Conservation (phyloP, 1,140 invertebrate genomes). For the Patella vulgata region DNA sequence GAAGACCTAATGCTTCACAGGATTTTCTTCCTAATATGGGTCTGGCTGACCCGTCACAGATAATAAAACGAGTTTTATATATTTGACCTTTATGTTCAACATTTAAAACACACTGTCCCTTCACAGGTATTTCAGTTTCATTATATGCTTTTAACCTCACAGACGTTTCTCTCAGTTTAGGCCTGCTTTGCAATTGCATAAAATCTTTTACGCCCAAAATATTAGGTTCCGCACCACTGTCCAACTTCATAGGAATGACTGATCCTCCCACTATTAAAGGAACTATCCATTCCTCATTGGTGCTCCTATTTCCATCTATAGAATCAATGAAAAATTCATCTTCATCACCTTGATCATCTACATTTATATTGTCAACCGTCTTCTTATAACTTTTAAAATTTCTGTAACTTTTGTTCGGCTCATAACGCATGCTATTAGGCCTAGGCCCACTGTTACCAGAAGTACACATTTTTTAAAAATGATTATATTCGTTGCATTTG, state of each 20-base stretch:
- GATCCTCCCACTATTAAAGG: slow-evolving; percentile 3
- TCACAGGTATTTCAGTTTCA: not conserved
- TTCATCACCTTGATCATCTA: slow-evolving; percentile 9
- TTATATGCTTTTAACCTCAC: not conserved
- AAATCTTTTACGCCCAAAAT: slow-evolving; percentile 13
- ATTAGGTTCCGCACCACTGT: slow-evolving; percentile 22
- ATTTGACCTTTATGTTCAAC: not conserved
- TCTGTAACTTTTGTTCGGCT: not conserved
- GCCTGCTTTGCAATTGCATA: slow-evolving; percentile 22
- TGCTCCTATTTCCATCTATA: slow-evolving; percentile 33
- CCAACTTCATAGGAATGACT: slow-evolving; percentile 16
- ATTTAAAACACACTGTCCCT: not conserved
- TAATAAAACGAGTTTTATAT: not conserved
- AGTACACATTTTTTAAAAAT: slow-evolving; percentile 4
- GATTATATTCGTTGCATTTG: slow-evolving; percentile 1
- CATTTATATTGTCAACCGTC: slow-evolving; percentile 1
- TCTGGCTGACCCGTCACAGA: not conserved
- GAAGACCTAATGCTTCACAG: slow-evolving; percentile 1
- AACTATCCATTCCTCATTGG: slow-evolving; percentile 32
- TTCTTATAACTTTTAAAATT: not conserved
- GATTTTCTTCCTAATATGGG: slow-evolving; percentile 7
- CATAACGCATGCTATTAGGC: too few relatives aligned
- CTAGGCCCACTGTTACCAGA: too few relatives aligned
- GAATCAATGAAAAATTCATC: not conserved
- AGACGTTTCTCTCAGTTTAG: not conserved